Evolutionary conservation across 2,888 invertebrate genomes (phyloP).

Genomic region (Cheilosia impressa): DNA sequence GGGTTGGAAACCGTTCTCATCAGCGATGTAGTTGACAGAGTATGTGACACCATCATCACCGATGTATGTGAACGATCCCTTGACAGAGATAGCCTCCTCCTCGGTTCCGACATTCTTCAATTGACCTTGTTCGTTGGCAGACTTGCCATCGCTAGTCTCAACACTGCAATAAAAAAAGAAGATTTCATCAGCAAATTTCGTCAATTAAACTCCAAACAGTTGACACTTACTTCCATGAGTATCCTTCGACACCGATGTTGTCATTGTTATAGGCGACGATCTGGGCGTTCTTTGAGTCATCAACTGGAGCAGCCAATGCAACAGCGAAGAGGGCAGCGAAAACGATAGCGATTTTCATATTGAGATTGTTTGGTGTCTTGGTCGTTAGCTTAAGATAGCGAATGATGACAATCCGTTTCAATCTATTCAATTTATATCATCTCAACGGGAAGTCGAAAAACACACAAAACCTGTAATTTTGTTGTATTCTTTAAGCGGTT

Average conservation of each 20-base stretch:
- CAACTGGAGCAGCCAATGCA: conserved; percentile 78
- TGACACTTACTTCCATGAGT: conserved; percentile 85
- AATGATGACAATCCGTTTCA: conserved; percentile 50
- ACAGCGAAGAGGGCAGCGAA: conserved; percentile 79
- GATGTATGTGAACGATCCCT: conserved; percentile 85
- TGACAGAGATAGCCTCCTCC: conserved; percentile 84
- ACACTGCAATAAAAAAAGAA: conserved; percentile 69
- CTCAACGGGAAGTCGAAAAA: too few relatives aligned
- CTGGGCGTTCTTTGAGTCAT: conserved; percentile 76
- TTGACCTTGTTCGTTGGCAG: conserved; percentile 84
- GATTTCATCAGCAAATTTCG: too few relatives aligned
- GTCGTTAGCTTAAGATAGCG: conserved; percentile 35
- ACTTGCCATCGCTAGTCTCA: conserved; percentile 85
- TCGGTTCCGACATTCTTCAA: conserved; percentile 85
- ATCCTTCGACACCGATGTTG: conserved; percentile 85
- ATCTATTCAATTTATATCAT: conserved; percentile 49
- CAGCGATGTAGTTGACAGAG: conserved; percentile 84
- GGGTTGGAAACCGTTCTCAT: conserved; percentile 84
- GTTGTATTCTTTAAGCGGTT: too few relatives aligned
- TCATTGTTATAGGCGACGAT: conserved; percentile 84
- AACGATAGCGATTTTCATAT: conserved; percentile 78
- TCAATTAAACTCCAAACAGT: too few relatives aligned
- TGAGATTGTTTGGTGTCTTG: conserved; percentile 72
- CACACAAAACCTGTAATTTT: too few relatives aligned
- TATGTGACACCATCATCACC: conserved; percentile 86